phyloP scores from a whole-genome alignment of 2,113 vertebrate species.

The Nerophis ophidion region DNA sequence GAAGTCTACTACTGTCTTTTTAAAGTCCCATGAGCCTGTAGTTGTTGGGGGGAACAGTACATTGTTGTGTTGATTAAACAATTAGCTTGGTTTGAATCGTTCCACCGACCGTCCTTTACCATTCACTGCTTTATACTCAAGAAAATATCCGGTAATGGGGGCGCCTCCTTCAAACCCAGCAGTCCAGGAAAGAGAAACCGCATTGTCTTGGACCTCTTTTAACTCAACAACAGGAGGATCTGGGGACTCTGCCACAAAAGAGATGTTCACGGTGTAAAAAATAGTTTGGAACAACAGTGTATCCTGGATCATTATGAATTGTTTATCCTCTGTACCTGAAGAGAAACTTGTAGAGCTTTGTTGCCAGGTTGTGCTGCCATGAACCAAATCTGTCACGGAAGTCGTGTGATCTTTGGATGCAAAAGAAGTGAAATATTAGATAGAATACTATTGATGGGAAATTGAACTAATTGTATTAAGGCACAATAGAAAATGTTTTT shows the following conservation, averaged over 20 bases:
- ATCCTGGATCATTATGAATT: not conserved
- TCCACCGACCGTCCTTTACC: slow-evolving; percentile 21
- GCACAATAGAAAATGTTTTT: not conserved
- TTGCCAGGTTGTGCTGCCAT: slow-evolving; percentile 21
- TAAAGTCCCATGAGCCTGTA: slow-evolving; percentile 56
- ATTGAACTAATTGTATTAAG: too few relatives aligned
- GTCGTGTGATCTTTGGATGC: slow-evolving; percentile 7
- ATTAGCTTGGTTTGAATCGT: not conserved
- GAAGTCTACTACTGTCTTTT: slow-evolving; percentile 42
- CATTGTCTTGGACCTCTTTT: slow-evolving; percentile 33
- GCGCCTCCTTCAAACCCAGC: slow-evolving; percentile 38
- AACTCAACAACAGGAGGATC: slow-evolving; percentile 48
- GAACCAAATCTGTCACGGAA: slow-evolving; percentile 1
- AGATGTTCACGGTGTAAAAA: not conserved
- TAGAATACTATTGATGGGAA: too few relatives aligned
- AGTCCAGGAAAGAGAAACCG: slow-evolving; percentile 49
- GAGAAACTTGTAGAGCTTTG: slow-evolving; percentile 9
- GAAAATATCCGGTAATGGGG: slow-evolving; percentile 42
- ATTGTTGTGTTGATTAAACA: not conserved
- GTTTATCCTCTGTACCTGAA: slow-evolving; percentile 26
- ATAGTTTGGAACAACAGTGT: not conserved
- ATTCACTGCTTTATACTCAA: slow-evolving; percentile 54
- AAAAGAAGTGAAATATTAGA: not conserved
- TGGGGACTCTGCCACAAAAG: slow-evolving; percentile 18
- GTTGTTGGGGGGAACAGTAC: not conserved